Base-by-base conservation (phyloP, 2,888 invertebrate species). In the Acanthosoma haemorrhoidale region DNA sequence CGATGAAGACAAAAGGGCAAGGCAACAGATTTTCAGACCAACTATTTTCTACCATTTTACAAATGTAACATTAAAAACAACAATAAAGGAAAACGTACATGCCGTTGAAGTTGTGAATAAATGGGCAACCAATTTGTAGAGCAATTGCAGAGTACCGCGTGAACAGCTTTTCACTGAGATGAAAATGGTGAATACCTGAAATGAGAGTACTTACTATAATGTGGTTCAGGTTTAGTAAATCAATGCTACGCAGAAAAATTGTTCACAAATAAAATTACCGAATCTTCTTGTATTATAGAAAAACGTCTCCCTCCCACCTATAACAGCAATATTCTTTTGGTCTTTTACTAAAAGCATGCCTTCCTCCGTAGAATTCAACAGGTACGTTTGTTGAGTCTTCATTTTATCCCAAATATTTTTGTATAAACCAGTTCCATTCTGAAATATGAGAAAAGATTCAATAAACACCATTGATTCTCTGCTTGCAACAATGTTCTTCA, bases 91-190 rank as follows among this genome's bases (percentile, higher is more conserved):
- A 66, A 38, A 81, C 83, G 82, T 80, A 90, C 90, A 88, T 86
- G 78, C 84, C 83, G 78, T 90, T 89, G 69, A 90, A 84, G 73
- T 88, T 88, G 76, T 89, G 88, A 39, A 88, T 81, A 77, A 86
- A 90, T 1, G 90, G 90, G 76, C 89, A 89, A 13, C 90, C 90
- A 61, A 87, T 84, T 81, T 90, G 90, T 68, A 90, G 81, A 0
- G 90, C 90, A 43, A 90, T 88, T 0, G 90, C 90, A 0, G 90
- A 90, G 78, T 90, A 90, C 43, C 89, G 84, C 0, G 90, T 90
- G 75, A 88, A 89, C 9, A 90, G 80, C 79, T 90, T 90, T 77
- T 90, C 88, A 76, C 90, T 90, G 63, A 90, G 79, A 80, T 90
- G 89, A 78, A 90, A 88, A 79, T 87, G 84, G 75, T 84, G 83